A percentile compares a stretch with the other conserved stretches of the same genome.
phyloP scores from a whole-genome alignment of 1,140 invertebrate species.

The Schmidtea mediterranea region DNA sequence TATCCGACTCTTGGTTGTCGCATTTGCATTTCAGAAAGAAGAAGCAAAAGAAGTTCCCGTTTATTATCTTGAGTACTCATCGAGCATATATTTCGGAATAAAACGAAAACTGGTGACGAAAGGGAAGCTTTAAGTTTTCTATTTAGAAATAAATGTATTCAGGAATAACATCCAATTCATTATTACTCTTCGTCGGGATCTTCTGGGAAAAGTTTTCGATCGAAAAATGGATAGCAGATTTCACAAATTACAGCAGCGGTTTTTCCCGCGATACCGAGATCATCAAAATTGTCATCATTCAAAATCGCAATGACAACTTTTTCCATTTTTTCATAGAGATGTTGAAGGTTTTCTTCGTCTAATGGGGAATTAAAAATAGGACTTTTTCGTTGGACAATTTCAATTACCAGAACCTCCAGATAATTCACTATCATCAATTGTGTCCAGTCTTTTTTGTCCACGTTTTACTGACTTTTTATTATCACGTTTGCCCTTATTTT shows the following conservation, averaged over 20 bases:
- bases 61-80: constrained; percentile 44
- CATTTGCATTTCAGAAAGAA: constrained; percentile 44
- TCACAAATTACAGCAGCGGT: background rate
- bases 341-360: background rate
- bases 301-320: background rate
- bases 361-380: no score
- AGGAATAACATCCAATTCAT: background rate
- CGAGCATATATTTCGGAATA: constrained; percentile 36
- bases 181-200: background rate
- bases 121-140: background rate
- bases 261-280: background rate
- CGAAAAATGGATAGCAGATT: constrained; percentile 5
- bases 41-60: constrained; percentile 40
- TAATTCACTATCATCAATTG: no score
- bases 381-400: no score
- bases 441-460: no score
- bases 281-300: constrained; percentile 2
- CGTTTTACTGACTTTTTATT: no score
- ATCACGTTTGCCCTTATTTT: no score
- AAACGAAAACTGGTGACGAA: constrained; percentile 3
- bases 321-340: background rate
- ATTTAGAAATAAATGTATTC: background rate
- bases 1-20: constrained; percentile 48
- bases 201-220: no score
- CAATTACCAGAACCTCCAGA: no score